A percentile compares a stretch with the other conserved stretches of the same genome.
Conservation (phyloP, 2,888 invertebrate genomes). For the Cephus pygmeus region DNA sequence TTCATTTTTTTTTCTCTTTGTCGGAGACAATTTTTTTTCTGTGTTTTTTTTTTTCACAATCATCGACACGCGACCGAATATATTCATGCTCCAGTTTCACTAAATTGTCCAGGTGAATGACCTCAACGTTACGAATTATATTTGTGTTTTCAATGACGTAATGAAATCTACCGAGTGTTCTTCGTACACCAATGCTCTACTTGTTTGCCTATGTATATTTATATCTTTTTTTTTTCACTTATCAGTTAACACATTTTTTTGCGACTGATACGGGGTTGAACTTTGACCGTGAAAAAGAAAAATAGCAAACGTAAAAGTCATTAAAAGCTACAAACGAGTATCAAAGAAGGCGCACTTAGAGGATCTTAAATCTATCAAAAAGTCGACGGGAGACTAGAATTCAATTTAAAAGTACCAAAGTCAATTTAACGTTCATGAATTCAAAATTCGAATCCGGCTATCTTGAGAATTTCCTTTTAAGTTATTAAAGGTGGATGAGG, state of each 20-base stretch:
- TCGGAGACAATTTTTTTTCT: no score
- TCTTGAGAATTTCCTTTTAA: background rate
- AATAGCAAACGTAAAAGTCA: background rate
- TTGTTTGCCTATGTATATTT: background rate
- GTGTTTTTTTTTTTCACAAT: background rate
- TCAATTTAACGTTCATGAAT: background rate
- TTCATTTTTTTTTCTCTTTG: no score
- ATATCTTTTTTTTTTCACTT: background rate
- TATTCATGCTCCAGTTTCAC: background rate
- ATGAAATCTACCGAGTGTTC: background rate
- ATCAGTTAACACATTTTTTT: background rate
- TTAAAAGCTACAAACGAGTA: background rate
- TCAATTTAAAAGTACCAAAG: background rate
- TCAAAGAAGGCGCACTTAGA: background rate
- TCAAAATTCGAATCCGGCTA: background rate
- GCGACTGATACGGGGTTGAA: background rate
- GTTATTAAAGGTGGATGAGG: background rate
- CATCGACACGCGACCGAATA: background rate
- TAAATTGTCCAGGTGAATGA: background rate
- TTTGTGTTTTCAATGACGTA: background rate
- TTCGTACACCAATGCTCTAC: background rate
- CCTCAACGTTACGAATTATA: background rate
- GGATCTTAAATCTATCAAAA: background rate
- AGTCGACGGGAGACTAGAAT: background rate
- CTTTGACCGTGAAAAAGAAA: background rate